Percentiles rank a stretch among this genome's conserved stretches.
phyloP scores from a whole-genome alignment of 2,888 invertebrate genomes.

The Lissonota sp. region DNA sequence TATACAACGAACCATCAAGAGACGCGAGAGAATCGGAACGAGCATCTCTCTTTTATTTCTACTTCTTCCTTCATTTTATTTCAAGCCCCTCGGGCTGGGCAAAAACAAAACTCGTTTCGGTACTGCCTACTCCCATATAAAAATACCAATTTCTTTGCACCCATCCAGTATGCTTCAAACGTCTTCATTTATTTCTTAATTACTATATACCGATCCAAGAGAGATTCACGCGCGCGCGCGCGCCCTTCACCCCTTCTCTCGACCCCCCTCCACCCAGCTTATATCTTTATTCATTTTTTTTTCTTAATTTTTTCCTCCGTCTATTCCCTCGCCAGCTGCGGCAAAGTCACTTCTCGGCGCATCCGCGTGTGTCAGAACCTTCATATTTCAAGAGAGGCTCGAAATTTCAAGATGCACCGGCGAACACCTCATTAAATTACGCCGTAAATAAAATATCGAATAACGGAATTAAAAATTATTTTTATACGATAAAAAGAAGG shows the following conservation, averaged over 20 bases:
- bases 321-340: conserved; percentile 69
- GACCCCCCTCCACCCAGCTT: conserved; percentile 9
- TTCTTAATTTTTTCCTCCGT: conserved; percentile 66
- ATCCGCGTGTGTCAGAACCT: not conserved
- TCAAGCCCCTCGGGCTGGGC: conserved; percentile 13
- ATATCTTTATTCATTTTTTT: conserved; percentile 35
- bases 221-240: conserved; percentile 8
- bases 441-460: no score
- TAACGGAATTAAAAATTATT: no score
- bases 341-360: conserved; percentile 49
- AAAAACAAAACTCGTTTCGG: conserved; percentile 52
- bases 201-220: conserved; percentile 57
- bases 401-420: no score
- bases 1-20: not conserved
- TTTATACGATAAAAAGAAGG: no score
- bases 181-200: conserved; percentile 65
- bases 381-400: not conserved
- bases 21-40: conserved; percentile 26
- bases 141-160: conserved; percentile 51
- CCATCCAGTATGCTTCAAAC: conserved; percentile 56
- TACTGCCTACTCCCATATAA: conserved; percentile 50
- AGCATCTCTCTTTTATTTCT: conserved; percentile 30
- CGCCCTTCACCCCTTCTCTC: not conserved
- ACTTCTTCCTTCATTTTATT: not conserved
- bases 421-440: no score